Evolutionary conservation across 2,888 invertebrate species (phyloP), one percentile per base, ranked within the genome.

Genomic region (Sialis fuliginosa): DNA sequence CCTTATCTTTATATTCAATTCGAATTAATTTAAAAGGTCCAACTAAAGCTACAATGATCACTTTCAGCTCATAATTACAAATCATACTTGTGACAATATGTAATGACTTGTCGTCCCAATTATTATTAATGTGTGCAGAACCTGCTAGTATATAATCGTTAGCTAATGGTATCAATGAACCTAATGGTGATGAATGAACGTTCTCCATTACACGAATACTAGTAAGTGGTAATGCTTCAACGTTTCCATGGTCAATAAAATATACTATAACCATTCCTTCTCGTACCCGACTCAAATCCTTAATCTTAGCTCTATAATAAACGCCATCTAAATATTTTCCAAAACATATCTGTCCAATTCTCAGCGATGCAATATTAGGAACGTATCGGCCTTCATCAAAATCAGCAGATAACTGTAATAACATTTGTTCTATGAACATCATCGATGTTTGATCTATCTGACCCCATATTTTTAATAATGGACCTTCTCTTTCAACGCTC

Each of bases 391-490:
- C 71, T 58, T 60, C 67, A 55, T 60, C 70, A 58, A 60, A 75
- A 60, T 55, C 68, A 52, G 51, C 68, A 64, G 55, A 69, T 58
- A 50, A 69, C 65, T 56, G 66, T 60, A 61, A 68, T 61, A 56
- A 56, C 47, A 58, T 63, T n/a, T 69, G 69, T 57, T 80, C 79
- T 42, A 80, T 62, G 58, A 69, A 68, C 46, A 73, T 58, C 1
- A 74, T 70, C 40, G 71, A 62, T 50, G 67, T 65, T 54, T 74
- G 72, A 55, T 79, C 76, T 1, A 70, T 64, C 62, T 85, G 85
- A 32, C 81, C 85, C 68, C 77, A 81, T 58, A 86, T 68, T 66
- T 75, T 79, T 49, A 86, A 63, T 58, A 79, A 78, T 48, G 75
- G 74, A 33, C 79, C 77, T 50, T 79, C 77, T 45, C 74, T 72